phyloP scores from a whole-genome alignment of 2,888 invertebrate species.

The Hemicrepidius hirtus region DNA sequence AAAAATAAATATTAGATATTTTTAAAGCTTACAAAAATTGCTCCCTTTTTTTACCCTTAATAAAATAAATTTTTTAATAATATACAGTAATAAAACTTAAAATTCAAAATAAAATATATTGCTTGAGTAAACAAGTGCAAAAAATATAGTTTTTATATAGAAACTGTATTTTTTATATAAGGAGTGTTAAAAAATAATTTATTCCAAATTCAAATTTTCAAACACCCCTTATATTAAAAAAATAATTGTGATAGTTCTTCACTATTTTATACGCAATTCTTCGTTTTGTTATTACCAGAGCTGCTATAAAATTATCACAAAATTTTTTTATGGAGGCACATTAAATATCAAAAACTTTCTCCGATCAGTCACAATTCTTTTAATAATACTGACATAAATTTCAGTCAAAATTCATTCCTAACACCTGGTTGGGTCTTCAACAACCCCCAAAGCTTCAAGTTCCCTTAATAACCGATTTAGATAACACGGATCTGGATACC shows the following conservation, averaged over 20 bases:
- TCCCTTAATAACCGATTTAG: constrained; percentile 79
- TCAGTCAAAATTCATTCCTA: constrained; percentile 5
- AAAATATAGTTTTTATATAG: neutral
- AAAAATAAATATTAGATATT: constrained; percentile 1
- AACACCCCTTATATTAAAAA: no score
- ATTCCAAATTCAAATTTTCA: no score
- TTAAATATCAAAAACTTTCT: no score
- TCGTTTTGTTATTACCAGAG: no score
- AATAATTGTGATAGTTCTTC: no score
- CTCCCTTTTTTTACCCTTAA: constrained; percentile 1
- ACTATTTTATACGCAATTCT: no score
- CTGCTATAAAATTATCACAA: no score
- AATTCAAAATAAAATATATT: neutral
- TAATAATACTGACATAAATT: constrained; percentile 17
- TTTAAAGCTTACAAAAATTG: constrained; percentile 1
- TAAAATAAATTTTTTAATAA: constrained; percentile 7
- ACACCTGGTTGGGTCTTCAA: constrained; percentile 68
- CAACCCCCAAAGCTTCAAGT: constrained; percentile 76
- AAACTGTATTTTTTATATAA: neutral
- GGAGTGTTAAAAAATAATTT: no score
- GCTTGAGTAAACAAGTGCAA: constrained; percentile 7
- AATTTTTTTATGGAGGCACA: no score
- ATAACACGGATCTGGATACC: constrained; percentile 87
- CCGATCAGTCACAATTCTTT: no score
- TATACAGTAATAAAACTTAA: constrained; percentile 3